phyloP scores from a whole-genome alignment of 2,797 vertebrate species.

The Coreius guichenoti region DNA sequence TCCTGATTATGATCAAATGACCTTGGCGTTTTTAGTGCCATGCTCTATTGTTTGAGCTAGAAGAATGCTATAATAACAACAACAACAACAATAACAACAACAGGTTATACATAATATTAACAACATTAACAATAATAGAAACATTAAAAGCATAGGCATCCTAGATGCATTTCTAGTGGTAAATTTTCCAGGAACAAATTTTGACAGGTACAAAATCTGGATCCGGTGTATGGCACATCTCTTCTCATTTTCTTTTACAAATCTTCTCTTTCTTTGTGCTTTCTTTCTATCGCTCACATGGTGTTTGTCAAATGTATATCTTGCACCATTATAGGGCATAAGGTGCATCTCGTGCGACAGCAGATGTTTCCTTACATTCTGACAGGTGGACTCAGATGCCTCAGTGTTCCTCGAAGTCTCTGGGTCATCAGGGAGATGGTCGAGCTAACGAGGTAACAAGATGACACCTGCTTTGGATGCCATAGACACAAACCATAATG shows the following conservation, averaged over 20 bases:
- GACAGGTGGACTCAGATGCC: slow-evolving; percentile 7
- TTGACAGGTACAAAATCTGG: neutral
- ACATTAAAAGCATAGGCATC: neutral
- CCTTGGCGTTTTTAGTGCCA: neutral
- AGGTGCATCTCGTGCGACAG: neutral
- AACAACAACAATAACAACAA: neutral
- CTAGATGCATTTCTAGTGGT: neutral
- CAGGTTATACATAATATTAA: neutral
- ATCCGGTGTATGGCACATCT: neutral
- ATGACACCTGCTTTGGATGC: slow-evolving; percentile 49
- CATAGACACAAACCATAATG: slow-evolving; percentile 43
- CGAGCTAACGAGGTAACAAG: slow-evolving; percentile 49
- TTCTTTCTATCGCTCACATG: neutral
- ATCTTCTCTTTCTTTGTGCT: neutral
- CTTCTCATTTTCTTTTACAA: neutral
- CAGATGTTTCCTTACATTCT: neutral
- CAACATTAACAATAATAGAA: neutral
- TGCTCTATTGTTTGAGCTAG: neutral
- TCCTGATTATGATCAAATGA: neutral
- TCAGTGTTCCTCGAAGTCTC: slow-evolving; percentile 11
- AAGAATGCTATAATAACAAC: neutral
- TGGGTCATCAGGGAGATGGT: slow-evolving; percentile 32
- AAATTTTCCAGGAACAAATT: neutral
- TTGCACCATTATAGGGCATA: slow-evolving; percentile 1
- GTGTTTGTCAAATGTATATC: slow-evolving; percentile 10